Evolutionary conservation across 2,797 vertebrate genomes (phyloP).

Genomic region (Poeciliopsis turneri): DNA sequence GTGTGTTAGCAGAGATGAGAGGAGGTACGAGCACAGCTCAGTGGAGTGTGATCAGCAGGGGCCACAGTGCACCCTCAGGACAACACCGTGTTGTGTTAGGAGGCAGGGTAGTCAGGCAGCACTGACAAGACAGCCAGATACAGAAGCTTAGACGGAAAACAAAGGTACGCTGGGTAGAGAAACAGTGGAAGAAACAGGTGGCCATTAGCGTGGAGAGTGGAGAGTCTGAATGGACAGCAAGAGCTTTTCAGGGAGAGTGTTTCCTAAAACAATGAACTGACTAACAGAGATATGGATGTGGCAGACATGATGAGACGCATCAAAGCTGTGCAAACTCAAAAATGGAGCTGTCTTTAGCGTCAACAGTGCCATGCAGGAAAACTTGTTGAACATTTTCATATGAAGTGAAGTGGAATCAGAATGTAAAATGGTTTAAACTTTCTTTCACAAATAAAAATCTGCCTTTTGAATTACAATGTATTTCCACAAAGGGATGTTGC

Average conservation of each 20-base stretch:
- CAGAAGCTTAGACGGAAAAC: slow-evolving; percentile 18
- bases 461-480: not conserved
- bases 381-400: not conserved
- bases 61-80: slow-evolving; percentile 60
- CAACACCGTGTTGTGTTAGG: slow-evolving; percentile 75
- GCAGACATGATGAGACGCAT: not conserved
- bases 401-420: not conserved
- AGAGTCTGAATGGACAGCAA: not conserved
- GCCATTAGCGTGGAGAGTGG: not conserved
- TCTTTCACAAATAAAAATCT: not conserved
- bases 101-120: slow-evolving; percentile 65
- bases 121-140: slow-evolving; percentile 53
- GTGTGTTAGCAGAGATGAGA: slow-evolving; percentile 77
- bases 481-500: not conserved
- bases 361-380: not conserved
- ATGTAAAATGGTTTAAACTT: not conserved
- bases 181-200: slow-evolving; percentile 11
- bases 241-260: not conserved
- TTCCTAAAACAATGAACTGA: not conserved
- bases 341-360: too few species aligned
- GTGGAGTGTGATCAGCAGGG: slow-evolving; percentile 68
- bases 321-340: not conserved
- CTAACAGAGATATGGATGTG: not conserved
- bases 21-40: slow-evolving; percentile 47
- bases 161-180: slow-evolving; percentile 8